Conservation (phyloP, 2,113 vertebrate genomes). For the Euleptes europaea region DNA sequence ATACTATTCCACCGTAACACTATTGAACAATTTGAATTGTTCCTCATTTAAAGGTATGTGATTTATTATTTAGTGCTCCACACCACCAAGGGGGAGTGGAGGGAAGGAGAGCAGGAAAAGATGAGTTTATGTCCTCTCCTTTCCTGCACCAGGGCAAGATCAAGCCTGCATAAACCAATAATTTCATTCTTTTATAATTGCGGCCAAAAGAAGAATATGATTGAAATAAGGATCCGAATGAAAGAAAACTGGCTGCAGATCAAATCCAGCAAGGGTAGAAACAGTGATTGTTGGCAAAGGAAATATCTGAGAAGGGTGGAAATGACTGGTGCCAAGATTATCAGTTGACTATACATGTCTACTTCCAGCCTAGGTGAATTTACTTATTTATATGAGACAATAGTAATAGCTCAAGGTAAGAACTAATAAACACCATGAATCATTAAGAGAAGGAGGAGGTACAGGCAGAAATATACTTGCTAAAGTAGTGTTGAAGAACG, state of each 20-base stretch:
- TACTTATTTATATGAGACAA: slow-evolving; percentile 35
- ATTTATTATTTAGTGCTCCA: slow-evolving; percentile 18
- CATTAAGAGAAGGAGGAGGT: slow-evolving; percentile 34
- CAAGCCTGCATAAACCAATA: slow-evolving; percentile 1
- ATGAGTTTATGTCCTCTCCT: background rate
- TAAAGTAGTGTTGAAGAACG: background rate
- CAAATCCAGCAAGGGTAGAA: background rate
- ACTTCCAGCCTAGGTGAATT: background rate
- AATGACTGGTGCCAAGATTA: background rate
- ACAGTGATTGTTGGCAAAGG: slow-evolving; percentile 21
- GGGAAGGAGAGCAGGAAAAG: background rate
- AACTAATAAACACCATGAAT: slow-evolving; percentile 21
- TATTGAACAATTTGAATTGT: slow-evolving; percentile 3
- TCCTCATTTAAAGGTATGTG: background rate
- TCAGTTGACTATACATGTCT: slow-evolving; percentile 12
- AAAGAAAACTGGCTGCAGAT: slow-evolving; percentile 30
- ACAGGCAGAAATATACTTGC: slow-evolving; percentile 2
- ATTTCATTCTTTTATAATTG: slow-evolving; percentile 28
- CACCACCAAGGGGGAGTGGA: background rate
- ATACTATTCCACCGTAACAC: background rate
- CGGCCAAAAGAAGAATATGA: background rate
- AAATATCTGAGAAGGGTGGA: slow-evolving; percentile 1
- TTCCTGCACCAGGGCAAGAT: background rate
- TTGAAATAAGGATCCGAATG: slow-evolving; percentile 2
- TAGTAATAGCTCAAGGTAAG: slow-evolving; percentile 18